These are phyloP conservation scores for Mimumesa dahlbomi DNA, from an alignment of 2,888 invertebrate genomes.

Conservation along the genomic window DNA sequence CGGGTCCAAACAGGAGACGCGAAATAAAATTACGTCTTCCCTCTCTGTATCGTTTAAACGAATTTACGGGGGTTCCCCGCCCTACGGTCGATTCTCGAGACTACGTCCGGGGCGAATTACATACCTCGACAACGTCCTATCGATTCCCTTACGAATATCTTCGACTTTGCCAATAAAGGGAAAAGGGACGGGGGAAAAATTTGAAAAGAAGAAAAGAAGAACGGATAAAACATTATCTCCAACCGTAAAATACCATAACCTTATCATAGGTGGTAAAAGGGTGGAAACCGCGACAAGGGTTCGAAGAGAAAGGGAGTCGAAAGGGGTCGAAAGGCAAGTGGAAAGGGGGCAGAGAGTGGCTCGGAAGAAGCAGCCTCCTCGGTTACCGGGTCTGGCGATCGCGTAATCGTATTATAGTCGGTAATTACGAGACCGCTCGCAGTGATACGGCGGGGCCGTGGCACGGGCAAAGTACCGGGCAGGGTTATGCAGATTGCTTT, in stretches of 20 bases:
- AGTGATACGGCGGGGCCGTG: slow-evolving; percentile 53
- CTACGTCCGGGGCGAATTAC: too few relatives aligned
- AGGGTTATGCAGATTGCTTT: slow-evolving; percentile 80
- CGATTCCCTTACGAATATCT: too few relatives aligned
- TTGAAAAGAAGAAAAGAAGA: too few relatives aligned
- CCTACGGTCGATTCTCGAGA: background rate
- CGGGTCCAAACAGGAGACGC: slow-evolving; percentile 50
- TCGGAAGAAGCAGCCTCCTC: slow-evolving; percentile 62
- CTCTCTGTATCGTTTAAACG: slow-evolving; percentile 62
- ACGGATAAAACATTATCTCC: too few relatives aligned
- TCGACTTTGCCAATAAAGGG: too few relatives aligned
- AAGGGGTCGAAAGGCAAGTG: background rate
- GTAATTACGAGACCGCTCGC: slow-evolving; percentile 75
- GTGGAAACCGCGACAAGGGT: background rate
- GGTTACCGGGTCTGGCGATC: slow-evolving; percentile 75
- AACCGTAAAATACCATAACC: too few relatives aligned
- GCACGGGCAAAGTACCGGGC: slow-evolving; percentile 71
- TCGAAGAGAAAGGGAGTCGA: background rate
- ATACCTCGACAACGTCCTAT: too few relatives aligned
- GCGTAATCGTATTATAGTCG: slow-evolving; percentile 75
- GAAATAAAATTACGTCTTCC: slow-evolving; percentile 66
- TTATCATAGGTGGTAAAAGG: too few relatives aligned
- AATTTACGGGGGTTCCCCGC: slow-evolving; percentile 51
- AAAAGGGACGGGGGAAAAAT: too few relatives aligned
- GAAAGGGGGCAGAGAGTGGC: slow-evolving; percentile 12